Evolutionary conservation across 1,140 invertebrate genomes (phyloP), one percentile per base, ranked within the genome.

Genomic region (Drosophila biarmipes): DNA sequence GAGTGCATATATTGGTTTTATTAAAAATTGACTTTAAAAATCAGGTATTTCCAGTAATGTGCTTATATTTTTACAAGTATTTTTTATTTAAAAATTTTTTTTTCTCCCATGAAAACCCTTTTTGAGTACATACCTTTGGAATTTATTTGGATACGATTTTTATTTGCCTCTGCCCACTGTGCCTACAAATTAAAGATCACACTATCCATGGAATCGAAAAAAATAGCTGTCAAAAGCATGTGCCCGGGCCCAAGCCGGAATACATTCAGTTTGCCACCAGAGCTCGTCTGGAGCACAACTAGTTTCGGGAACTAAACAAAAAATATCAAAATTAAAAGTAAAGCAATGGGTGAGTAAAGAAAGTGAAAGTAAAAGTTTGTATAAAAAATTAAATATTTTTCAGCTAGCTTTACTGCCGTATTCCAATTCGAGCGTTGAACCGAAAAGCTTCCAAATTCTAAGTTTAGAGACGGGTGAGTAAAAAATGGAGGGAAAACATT

Each of bases 261-360:
- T 6, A 61, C 11, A 37, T 38, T 61, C 64, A 68, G 56, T 61
- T 61, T 34, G 57, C 48, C 19, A 29, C 21, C 48, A 68, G 64
- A 61, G 64, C 64, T 68, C 40, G 48, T 53, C 40, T 53, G 56
- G 56, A 52, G 46, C 19, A 46, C 19, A 53, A n/a, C 40, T 68
- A 8, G 8, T 31, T 31, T 31, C 27, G 40, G 46, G 3, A 46
- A 46, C 0, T 10, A 46, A 46, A 10, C n/a, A 37, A 7, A 15
- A n/a, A 6, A 14, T 15, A 12, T 6, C 4, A 24, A 24, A 24
- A 14, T 40, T 38, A 0, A 2, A 15, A 15, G 37, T 38, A 2
- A 6, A 6, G 14, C n/a, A 6, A n/a, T 6, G 6, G 37, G 37
- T 38, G 14, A n/a, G 37, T n/a, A 2, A 6, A 38, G 15, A 6